Evolutionary conservation across 2,113 vertebrate genomes (phyloP).

Genomic region (Baryphthengus martii): DNA sequence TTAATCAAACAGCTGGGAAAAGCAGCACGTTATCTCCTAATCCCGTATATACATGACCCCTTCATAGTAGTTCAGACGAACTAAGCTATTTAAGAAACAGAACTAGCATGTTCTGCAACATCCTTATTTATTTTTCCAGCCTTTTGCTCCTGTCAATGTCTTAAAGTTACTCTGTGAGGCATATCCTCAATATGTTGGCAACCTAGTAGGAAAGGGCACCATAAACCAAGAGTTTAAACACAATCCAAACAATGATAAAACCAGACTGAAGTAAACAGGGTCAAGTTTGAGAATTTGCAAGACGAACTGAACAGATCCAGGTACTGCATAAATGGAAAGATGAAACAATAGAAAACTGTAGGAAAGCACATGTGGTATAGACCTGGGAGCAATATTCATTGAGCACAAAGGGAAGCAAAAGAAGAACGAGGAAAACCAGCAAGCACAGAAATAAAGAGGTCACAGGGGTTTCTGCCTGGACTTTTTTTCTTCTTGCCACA

Average conservation of each 20-base stretch:
- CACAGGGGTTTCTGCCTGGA: not conserved
- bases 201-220: not conserved
- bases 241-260: not conserved
- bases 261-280: not conserved
- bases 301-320: not conserved
- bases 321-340: not conserved
- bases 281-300: not conserved
- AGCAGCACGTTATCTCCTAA: conserved; percentile 15
- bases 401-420: not conserved
- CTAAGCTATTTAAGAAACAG: not conserved
- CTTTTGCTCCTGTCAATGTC: not conserved
- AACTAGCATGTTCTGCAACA: not conserved
- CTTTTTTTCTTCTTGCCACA: conserved; percentile 44
- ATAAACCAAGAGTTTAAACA: not conserved
- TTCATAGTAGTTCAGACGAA: not conserved
- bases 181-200: not conserved
- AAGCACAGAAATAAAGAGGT: not conserved
- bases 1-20: conserved; percentile 47
- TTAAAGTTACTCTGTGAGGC: not conserved
- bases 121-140: not conserved
- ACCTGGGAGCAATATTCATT: not conserved
- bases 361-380: not conserved
- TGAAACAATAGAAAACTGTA: not conserved
- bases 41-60: not conserved
- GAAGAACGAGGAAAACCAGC: not conserved